Base-by-base conservation (phyloP, 1,140 invertebrate genomes). In the Tribolium madens region DNA sequence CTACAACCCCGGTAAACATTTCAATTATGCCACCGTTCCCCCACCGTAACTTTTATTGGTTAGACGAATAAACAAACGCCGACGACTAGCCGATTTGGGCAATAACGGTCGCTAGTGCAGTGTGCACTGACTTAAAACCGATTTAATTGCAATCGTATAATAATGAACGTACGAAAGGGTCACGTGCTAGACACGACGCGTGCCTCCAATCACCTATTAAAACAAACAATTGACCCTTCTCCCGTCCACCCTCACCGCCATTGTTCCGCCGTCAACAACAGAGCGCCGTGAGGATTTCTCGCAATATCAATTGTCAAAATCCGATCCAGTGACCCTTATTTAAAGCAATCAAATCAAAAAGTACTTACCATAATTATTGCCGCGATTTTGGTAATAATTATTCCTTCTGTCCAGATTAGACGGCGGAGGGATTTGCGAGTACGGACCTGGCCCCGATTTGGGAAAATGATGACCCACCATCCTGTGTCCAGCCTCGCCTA, bases 401-500 rank as follows among this genome's bases (percentile, higher is more conserved):
- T 78, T 76, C 13, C 79, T 78, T 9, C 73, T 77, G 47, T 81
- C 77, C 26, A 80, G 21, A 46, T 76, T 78, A 1, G 15, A n/a
- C 6, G 83, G 82, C 14, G 83, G 83, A 12, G 83, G 77, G 7
- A 84, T 80, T 75, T 79, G 78, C 1, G 72, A 73, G 72, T 83
- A 84, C 36, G 60, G 21, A 12, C 81, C 79, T 36, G 48, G 26
- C 36, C 73, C 50, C 5, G 57, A 14, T 57, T 76, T 79, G 6
- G 81, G 84, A 13, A 57, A 18, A 64, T 84, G 77, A 75, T 86
- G 85, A 53, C 76, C 78, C 48, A 96, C 74, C 89, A 92, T 93
- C 80, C 94, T 87, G 81, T 93, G 92, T 0, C 94, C 94, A 10
- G 92, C 89, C 0, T 80, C 80, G 73, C 89, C 90, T 4, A 96